These are phyloP conservation scores for Cottus gobio DNA, from an alignment of 2,113 vertebrate genomes.

Conservation along the genomic window DNA sequence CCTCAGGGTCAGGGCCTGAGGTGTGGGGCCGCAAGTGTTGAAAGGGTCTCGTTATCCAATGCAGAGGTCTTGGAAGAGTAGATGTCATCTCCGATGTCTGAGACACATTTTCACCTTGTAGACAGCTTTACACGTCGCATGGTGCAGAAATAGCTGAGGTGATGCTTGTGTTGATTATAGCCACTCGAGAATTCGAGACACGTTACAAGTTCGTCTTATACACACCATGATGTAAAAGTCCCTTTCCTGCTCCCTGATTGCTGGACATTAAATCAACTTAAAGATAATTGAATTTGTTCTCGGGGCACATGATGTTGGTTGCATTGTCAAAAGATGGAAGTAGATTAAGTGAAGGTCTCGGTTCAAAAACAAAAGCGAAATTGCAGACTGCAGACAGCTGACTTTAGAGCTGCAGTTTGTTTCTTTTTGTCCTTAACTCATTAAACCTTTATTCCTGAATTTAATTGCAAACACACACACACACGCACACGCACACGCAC, in stretches of 20 bases:
- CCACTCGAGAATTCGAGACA: conserved; percentile 13
- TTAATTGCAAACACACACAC: too few species aligned
- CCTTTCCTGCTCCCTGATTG: neutral
- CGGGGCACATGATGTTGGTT: neutral
- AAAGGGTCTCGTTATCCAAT: conserved; percentile 36
- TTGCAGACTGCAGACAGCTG: neutral
- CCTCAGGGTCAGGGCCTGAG: neutral
- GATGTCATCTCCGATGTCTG: conserved; percentile 7
- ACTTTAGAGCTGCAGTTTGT: neutral
- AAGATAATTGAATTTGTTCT: neutral
- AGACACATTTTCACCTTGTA: conserved; percentile 6
- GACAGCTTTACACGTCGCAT: conserved; percentile 10
- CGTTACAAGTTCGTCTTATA: neutral
- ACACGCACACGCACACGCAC: neutral
- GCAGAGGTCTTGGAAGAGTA: conserved; percentile 38
- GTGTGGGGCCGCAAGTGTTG: conserved; percentile 21
- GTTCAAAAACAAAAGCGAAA: neutral
- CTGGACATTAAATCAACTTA: neutral
- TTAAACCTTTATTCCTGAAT: too few species aligned
- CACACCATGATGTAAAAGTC: neutral
- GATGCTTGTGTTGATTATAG: conserved; percentile 7
- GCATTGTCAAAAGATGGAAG: neutral
- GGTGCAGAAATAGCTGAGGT: neutral
- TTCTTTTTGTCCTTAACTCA: neutral
- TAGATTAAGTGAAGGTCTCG: neutral